These are phyloP conservation scores for Monopis laevigella DNA, from an alignment of 2,888 invertebrate genomes.

Conservation along the genomic window DNA sequence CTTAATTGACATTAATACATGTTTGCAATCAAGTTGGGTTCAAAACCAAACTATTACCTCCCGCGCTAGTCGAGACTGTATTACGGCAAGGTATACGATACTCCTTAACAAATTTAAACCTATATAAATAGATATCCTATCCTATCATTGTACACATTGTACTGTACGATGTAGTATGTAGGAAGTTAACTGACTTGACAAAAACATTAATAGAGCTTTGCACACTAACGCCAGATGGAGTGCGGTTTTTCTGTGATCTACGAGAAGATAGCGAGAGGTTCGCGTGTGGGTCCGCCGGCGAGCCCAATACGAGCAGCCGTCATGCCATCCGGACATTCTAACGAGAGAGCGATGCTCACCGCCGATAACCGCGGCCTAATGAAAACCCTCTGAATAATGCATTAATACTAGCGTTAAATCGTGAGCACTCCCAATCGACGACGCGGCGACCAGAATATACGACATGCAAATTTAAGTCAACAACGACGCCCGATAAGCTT, in stretches of 20 bases:
- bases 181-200: constrained; percentile 2
- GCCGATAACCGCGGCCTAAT: constrained; percentile 60
- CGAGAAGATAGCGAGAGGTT: constrained; percentile 23
- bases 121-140: no score
- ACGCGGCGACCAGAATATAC: constrained; percentile 51
- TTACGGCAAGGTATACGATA: no score
- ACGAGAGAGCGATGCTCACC: constrained; percentile 59
- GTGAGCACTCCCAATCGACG: constrained; percentile 59
- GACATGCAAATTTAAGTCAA: constrained; percentile 61
- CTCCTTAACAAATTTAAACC: no score
- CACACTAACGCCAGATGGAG: constrained; percentile 3
- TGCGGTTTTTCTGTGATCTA: constrained; percentile 23
- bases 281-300: constrained; percentile 30
- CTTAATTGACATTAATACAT: no score
- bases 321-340: constrained; percentile 65
- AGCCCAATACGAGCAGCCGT: constrained; percentile 51
- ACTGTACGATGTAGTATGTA: neutral
- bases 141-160: no score
- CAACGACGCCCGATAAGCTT: constrained; percentile 50
- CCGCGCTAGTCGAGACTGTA: no score
- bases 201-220: constrained; percentile 5
- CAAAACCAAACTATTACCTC: no score
- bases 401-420: constrained; percentile 66
- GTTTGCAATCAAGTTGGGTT: no score
- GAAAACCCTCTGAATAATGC: constrained; percentile 67